Base-by-base conservation (phyloP, 2,888 invertebrate genomes). In the Agonopterix alstromeriana region DNA sequence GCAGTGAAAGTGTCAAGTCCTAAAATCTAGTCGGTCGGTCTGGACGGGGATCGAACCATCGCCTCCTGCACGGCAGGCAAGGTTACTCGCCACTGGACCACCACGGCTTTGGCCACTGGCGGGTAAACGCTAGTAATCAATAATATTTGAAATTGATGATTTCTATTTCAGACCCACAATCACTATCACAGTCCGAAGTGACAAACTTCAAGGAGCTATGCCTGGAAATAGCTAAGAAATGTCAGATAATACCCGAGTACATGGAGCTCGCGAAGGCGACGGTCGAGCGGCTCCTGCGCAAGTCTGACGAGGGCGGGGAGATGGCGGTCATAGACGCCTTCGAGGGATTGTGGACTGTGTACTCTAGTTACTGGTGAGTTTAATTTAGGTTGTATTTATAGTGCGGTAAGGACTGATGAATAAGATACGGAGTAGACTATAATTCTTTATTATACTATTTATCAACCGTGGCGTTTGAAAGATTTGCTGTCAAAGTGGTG, bases 221-320 rank as follows among this genome's bases (percentile, higher is more conserved):
- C 27, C 10, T 82, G 36, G 88, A 88, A 3, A 67, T 87, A 8
- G 82, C 85, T 0, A 73, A 63, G 53, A 78, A 77, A 27, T 87
- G 87, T 51, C 83, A 84, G 54, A 87, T 88, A 11, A 86, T 88
- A 36, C 87, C 87, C 0, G 87, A 87, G 46, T 88, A 88, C 53
- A 84, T 88, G 87, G 76, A 79, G 49, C 55, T 86, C 1, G 88
- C 87, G 0, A 86, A 85, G 55, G 48, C 60, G 9, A 83, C 85
- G 0, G 80, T 82, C 4, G 81, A 77, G 45, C 58, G 73, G 9
- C 55, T 88, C 45, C 9, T 27, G 45, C 35, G 42, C 42, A 42
- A 12, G 47, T 41, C 41, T 11, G 47, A 14, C 14, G 42, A 35
- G 10, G 58, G 57, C 2, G 49, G 52, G 3, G 71, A 74, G 41